A percentile compares a stretch with the other conserved stretches of the same genome.
Conservation (phyloP, 92 coral and sea anemone species). For the Nematostella vectensis region DNA sequence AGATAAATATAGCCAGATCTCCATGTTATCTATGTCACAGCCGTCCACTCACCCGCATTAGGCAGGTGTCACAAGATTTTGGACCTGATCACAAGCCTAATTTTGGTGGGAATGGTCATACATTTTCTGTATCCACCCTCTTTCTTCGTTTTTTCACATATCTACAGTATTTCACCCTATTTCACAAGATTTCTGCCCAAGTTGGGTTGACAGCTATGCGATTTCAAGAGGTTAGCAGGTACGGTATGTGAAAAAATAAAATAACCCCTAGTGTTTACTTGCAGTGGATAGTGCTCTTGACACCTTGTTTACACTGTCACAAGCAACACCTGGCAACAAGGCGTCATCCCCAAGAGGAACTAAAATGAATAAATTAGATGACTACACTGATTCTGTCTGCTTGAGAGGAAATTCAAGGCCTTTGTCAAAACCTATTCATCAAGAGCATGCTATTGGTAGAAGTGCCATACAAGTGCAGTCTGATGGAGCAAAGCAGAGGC, state of each 20-base stretch:
- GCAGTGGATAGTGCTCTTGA: slow-evolving; percentile 74
- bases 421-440: too few relatives aligned
- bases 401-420: too few relatives aligned
- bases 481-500: too few relatives aligned
- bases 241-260: too few relatives aligned
- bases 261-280: slow-evolving; percentile 12
- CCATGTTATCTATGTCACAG: too few relatives aligned
- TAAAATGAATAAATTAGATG: background rate
- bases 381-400: too few relatives aligned
- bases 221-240: too few relatives aligned
- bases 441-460: too few relatives aligned
- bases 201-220: background rate
- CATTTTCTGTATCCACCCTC: background rate
- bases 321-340: background rate
- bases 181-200: background rate
- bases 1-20: too few relatives aligned
- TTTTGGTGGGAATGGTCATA: background rate
- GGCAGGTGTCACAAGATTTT: background rate
- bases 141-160: background rate
- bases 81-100: background rate
- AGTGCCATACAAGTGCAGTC: too few relatives aligned
- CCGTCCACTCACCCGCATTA: background rate
- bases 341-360: background rate
- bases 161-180: background rate
- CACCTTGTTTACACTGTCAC: slow-evolving; percentile 7